Evolutionary conservation across 2,797 vertebrate species (phyloP).

Genomic region (Semaprochilodus insignis): DNA sequence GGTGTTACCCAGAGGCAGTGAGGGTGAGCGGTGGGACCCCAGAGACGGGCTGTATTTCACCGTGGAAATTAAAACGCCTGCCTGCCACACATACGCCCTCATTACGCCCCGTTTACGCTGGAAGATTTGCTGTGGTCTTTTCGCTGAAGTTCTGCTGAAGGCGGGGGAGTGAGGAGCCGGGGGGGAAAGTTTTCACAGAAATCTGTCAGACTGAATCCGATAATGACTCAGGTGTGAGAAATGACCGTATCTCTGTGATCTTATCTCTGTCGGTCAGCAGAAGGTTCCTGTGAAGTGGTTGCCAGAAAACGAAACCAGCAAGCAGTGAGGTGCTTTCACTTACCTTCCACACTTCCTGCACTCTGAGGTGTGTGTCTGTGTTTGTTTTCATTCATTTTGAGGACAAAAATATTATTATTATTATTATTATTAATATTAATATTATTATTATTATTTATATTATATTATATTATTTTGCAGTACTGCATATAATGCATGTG

Average conservation of each 20-base stretch:
- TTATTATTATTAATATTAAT: too few relatives aligned
- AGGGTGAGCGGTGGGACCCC: slow-evolving; percentile 44
- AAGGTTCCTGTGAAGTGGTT: not conserved
- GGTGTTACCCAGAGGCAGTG: slow-evolving; percentile 24
- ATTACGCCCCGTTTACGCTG: slow-evolving; percentile 21
- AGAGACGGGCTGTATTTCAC: slow-evolving; percentile 48
- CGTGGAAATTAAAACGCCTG: slow-evolving; percentile 42
- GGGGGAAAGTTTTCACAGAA: not conserved
- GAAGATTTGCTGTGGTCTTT: slow-evolving; percentile 27
- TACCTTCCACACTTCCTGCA: not conserved
- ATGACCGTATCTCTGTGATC: not conserved
- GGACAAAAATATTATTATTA: not conserved
- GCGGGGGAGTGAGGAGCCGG: not conserved
- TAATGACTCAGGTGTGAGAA: slow-evolving; percentile 13
- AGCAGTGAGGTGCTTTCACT: not conserved
- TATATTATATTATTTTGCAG: too few relatives aligned
- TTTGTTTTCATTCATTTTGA: not conserved
- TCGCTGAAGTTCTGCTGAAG: slow-evolving; percentile 16
- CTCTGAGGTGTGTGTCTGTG: not conserved
- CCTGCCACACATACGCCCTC: slow-evolving; percentile 27
- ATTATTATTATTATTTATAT: too few relatives aligned
- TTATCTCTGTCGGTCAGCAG: not conserved
- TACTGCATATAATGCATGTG: too few relatives aligned
- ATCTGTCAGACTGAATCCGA: not conserved
- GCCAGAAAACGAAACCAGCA: not conserved